Evolutionary conservation across 2,888 invertebrate genomes (phyloP).

Genomic region (Epiblema foenella): DNA sequence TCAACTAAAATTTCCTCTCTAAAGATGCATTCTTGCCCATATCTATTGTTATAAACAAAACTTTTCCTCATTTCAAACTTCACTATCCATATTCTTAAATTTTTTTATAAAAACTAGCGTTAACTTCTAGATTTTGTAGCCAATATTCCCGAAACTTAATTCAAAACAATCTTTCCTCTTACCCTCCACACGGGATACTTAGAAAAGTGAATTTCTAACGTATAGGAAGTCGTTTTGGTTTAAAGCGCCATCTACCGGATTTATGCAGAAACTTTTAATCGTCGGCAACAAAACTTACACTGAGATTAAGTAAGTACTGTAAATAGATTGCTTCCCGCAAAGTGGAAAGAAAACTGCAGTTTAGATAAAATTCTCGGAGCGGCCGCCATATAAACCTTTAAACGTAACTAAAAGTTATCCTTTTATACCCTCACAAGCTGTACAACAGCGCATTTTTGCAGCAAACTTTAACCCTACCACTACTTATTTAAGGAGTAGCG

Average conservation of each 20-base stretch:
- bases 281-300: slow-evolving; percentile 47
- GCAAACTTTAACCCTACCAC: background rate
- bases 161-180: background rate
- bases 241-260: slow-evolving; percentile 51
- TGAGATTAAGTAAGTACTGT: slow-evolving; percentile 62
- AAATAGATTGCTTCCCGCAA: slow-evolving; percentile 60
- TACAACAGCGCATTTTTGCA: background rate
- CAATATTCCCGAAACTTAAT: background rate
- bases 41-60: background rate
- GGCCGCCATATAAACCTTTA: slow-evolving; percentile 8
- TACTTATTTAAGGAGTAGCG: no score
- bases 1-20: background rate
- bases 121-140: background rate
- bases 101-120: background rate
- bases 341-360: slow-evolving; percentile 59
- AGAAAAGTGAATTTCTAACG: slow-evolving; percentile 3
- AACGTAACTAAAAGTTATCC: slow-evolving; percentile 1
- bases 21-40: background rate
- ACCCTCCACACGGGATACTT: slow-evolving; percentile 1
- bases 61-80: background rate
- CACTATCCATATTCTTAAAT: background rate
- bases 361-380: slow-evolving; percentile 50
- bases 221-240: slow-evolving; percentile 22
- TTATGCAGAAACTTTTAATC: slow-evolving; percentile 66
- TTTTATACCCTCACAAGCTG: slow-evolving; percentile 13